Evolutionary conservation across 2,113 vertebrate genomes (phyloP).

Genomic region (Hirundichthys speculiger): DNA sequence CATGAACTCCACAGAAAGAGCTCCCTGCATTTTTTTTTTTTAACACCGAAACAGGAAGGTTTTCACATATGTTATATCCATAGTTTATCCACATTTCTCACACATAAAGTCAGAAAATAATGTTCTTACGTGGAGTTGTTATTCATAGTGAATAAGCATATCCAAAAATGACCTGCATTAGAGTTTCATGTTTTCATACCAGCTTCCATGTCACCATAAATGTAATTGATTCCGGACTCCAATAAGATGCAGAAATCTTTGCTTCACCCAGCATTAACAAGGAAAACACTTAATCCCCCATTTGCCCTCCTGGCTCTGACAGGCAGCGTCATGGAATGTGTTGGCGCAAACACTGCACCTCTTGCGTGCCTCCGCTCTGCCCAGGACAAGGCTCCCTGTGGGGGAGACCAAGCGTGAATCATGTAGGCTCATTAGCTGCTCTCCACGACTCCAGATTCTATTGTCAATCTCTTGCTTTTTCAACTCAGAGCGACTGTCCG

Average conservation of each 20-base stretch:
- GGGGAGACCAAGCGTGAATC: slow-evolving; percentile 73
- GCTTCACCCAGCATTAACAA: slow-evolving; percentile 20
- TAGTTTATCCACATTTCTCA: no score
- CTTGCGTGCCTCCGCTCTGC: slow-evolving; percentile 52
- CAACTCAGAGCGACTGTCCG: slow-evolving; percentile 52
- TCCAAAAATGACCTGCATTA: no score
- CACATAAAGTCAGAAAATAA: no score
- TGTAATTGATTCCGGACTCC: slow-evolving; percentile 8
- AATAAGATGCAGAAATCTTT: slow-evolving; percentile 19
- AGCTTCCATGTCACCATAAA: not conserved
- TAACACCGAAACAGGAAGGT: no score
- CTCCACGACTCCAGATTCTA: slow-evolving; percentile 65
- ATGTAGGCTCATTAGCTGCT: slow-evolving; percentile 72
- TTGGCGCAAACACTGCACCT: slow-evolving; percentile 42
- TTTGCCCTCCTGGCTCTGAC: slow-evolving; percentile 23
- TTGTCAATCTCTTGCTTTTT: slow-evolving; percentile 59
- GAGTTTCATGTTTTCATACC: no score
- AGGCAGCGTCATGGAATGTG: slow-evolving; percentile 57
- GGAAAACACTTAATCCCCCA: slow-evolving; percentile 33
- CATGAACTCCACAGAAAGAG: no score
- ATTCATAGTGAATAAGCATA: no score
- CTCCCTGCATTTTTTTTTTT: no score
- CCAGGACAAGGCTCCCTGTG: slow-evolving; percentile 60
- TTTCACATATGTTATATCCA: no score
- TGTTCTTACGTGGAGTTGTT: no score